Percentiles rank a stretch among this genome's conserved stretches.
phyloP scores from a whole-genome alignment of 1,140 invertebrate species.

The Teleogryllus occipitalis region DNA sequence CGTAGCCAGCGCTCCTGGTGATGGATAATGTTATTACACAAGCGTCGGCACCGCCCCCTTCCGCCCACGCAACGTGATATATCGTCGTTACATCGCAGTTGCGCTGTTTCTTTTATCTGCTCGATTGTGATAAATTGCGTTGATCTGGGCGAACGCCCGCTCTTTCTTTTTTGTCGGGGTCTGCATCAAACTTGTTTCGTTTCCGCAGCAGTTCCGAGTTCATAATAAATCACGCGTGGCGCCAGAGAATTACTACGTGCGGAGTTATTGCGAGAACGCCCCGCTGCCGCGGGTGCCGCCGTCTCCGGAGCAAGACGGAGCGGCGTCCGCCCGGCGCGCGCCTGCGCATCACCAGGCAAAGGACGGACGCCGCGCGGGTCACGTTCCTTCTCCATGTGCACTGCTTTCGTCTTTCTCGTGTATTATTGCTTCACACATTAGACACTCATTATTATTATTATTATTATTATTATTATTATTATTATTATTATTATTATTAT shows the following conservation, averaged over 20 bases:
- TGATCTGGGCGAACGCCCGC: background rate
- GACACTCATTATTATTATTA: no score
- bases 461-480: no score
- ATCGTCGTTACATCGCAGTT: background rate
- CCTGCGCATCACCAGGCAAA: no score
- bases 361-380: no score
- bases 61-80: background rate
- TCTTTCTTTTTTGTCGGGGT: background rate
- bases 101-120: constrained; percentile 1
- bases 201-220: background rate
- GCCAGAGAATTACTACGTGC: background rate
- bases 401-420: no score
- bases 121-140: background rate
- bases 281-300: no score
- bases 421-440: no score
- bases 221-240: background rate
- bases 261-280: background rate
- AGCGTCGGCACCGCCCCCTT: background rate
- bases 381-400: no score
- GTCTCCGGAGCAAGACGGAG: no score
- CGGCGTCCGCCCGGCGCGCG: no score
- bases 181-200: background rate
- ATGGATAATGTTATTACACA: constrained; percentile 1
- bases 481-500: no score
- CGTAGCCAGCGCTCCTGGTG: background rate